Evolutionary conservation across 2,113 vertebrate species (phyloP).

Genomic region (Saccopteryx leptura): DNA sequence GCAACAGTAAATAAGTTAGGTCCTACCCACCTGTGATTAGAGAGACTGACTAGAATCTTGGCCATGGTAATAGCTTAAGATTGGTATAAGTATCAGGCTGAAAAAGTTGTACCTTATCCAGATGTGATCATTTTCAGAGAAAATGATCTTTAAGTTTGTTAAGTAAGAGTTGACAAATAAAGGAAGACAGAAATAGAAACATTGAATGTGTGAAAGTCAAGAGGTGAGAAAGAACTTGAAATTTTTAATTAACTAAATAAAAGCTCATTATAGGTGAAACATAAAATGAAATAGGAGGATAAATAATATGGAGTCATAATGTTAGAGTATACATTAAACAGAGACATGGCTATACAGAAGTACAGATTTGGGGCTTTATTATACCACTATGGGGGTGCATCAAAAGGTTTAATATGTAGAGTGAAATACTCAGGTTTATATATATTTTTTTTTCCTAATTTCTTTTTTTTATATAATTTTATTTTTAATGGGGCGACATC

Average conservation of each 20-base stretch:
- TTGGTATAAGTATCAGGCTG: neutral
- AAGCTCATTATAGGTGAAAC: neutral
- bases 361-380: neutral
- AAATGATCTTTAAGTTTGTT: neutral
- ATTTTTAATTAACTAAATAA: neutral
- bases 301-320: neutral
- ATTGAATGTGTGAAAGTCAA: neutral
- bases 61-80: neutral
- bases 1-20: neutral
- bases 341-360: neutral
- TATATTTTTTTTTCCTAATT: too few relatives aligned
- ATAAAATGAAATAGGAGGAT: neutral
- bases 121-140: neutral
- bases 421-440: neutral
- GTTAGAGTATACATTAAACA: neutral
- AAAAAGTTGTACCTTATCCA: neutral
- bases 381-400: neutral
- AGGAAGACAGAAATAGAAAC: neutral
- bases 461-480: too few relatives aligned
- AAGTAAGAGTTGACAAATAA: neutral
- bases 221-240: neutral
- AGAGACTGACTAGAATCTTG: neutral
- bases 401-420: neutral
- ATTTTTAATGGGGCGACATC: too few relatives aligned
- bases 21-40: neutral